Evolutionary conservation across 2,888 invertebrate genomes (phyloP), one percentile per base, ranked within the genome.

Genomic region (Thyatira batis): DNA sequence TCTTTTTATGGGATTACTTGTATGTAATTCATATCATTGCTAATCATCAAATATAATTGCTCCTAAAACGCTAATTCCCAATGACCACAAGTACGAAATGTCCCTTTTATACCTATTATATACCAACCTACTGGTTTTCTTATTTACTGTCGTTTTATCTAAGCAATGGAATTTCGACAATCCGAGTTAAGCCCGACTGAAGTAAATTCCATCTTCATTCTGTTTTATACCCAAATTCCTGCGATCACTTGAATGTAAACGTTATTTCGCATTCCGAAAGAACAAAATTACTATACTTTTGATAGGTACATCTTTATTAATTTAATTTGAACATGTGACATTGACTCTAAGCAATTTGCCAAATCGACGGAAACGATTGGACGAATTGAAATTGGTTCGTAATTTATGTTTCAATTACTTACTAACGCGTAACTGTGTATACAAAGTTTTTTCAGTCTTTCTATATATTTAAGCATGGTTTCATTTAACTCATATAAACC

Each of bases 281-380:
- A 46, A 46, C 46, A 46, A 27, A 25, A 13, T 45, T 2, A 6
- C 27, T 2, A 2, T 23, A 44, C 44, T 51, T 51, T 28, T 30
- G 20, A 21, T 28, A n/a, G n/a, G n/a, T n/a, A 44, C 43, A 49
- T 23, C 9, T 33, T 39, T 9, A 33, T 13, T 25, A 39, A 43
- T 55, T 39, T 43, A 20, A 5, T 53, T n/a, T 9, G 10, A 20
- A 50, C 52, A 54, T 49, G 53, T 46, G 52, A 52, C 20, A 27
- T 10, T 43, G 46, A 50, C 55, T 33, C 21, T 27, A 48, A 33
- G 45, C 52, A 59, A 57, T 59, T 55, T 54, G 49, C 46, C 45
- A 52, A 55, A 39, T 52, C 58, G 58, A 57, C 39, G 53, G 43
- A 55, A 51, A 51, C 51, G 44, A 55, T 50, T 50, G 49, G 48